Conservation (phyloP, 2,797 vertebrate genomes). For the Simalia tracyae region DNA sequence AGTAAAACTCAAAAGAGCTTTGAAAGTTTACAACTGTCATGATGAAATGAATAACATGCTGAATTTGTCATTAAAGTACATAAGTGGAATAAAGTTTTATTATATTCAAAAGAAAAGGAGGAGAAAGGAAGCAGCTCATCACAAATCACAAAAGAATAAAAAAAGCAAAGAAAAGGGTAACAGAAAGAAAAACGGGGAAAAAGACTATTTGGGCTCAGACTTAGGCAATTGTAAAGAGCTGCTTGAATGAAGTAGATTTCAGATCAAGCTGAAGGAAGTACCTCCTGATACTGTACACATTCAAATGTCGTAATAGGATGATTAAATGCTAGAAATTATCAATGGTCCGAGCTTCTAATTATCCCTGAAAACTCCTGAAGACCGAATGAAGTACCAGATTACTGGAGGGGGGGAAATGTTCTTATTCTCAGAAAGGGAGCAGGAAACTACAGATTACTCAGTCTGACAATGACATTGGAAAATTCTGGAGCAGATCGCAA, state of each 20-base stretch:
- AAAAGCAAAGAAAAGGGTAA: background rate
- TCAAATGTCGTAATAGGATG: background rate
- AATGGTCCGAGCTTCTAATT: background rate
- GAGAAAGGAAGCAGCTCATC: background rate
- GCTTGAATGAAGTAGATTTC: background rate
- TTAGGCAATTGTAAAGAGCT: background rate
- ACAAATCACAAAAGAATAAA: background rate
- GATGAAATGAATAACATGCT: background rate
- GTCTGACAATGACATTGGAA: background rate
- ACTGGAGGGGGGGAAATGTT: background rate
- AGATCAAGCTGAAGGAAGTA: background rate
- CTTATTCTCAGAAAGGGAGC: background rate
- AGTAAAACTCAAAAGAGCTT: slow-evolving; percentile 19
- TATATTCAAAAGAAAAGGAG: background rate
- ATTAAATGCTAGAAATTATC: background rate
- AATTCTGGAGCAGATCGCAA: background rate
- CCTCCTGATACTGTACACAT: background rate
- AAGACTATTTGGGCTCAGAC: background rate
- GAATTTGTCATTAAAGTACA: background rate
- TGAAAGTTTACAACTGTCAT: background rate
- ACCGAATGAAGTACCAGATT: background rate
- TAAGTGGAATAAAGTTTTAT: background rate
- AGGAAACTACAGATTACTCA: background rate
- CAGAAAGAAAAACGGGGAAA: background rate
- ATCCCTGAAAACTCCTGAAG: background rate